phyloP scores from a whole-genome alignment of 1,140 invertebrate species.

The Plutomurus gul region DNA sequence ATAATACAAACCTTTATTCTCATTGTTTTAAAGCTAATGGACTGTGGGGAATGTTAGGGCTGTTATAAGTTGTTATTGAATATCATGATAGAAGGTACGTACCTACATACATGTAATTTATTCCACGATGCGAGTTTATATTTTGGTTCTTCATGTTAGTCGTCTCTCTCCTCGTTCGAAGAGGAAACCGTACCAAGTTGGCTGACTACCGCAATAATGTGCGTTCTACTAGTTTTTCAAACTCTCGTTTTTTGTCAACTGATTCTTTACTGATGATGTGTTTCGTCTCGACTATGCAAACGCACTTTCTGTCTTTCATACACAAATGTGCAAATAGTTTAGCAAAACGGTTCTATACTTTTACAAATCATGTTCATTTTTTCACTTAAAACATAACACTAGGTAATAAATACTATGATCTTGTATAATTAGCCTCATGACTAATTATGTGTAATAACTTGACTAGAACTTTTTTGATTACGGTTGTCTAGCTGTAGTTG shows the following conservation, averaged over 20 bases:
- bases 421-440: no score
- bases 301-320: conserved; percentile 26
- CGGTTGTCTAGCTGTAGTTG: no score
- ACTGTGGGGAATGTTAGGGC: no score
- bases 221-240: not conserved
- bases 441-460: no score
- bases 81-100: not conserved
- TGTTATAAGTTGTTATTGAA: no score
- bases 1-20: no score
- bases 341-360: not conserved
- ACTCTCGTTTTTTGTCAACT: not conserved
- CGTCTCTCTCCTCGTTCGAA: not conserved
- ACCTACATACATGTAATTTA: not conserved
- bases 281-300: not conserved
- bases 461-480: no score
- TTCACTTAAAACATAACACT: no score
- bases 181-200: not conserved
- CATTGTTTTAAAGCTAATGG: no score
- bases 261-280: no score
- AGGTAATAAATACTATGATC: no score
- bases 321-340: conserved; percentile 10
- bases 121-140: not conserved
- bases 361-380: not conserved
- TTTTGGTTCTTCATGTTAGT: conserved; percentile 18
- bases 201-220: not conserved